A percentile compares a stretch with the other conserved stretches of the same genome.
Conservation (phyloP, 2,113 vertebrate species). For the Anarhynchus alexandrinus region DNA sequence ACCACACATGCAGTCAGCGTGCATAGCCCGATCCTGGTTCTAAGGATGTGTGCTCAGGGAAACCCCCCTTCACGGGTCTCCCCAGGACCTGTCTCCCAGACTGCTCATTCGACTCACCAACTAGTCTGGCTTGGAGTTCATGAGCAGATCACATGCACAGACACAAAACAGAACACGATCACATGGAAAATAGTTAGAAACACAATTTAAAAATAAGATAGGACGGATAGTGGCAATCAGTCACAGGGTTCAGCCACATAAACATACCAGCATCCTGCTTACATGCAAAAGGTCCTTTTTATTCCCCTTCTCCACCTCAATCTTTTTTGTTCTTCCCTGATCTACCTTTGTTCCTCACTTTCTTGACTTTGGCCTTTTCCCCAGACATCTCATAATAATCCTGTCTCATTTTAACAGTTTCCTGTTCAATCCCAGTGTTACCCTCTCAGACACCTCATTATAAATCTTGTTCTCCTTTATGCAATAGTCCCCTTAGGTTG, state of each 20-base stretch:
- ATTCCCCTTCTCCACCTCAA: not conserved
- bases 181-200: not conserved
- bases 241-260: not conserved
- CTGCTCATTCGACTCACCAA: not conserved
- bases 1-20: fast-evolving
- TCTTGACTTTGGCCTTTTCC: not conserved
- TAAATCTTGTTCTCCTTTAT: not conserved
- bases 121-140: not conserved
- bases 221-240: not conserved
- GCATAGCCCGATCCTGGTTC: not conserved
- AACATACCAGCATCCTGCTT: not conserved
- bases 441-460: not conserved
- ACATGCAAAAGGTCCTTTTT: not conserved
- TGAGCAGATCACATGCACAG: not conserved
- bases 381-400: not conserved
- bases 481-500: not conserved
- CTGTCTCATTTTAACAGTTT: not conserved
- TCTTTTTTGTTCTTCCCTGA: not conserved
- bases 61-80: not conserved
- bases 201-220: not conserved
- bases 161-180: not conserved
- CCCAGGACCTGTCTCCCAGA: not conserved
- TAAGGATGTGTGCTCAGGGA: not conserved
- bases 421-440: not conserved
- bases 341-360: not conserved